These are phyloP conservation scores for Penelope pileata DNA, from an alignment of 2,113 vertebrate species.

Conservation along the genomic window DNA sequence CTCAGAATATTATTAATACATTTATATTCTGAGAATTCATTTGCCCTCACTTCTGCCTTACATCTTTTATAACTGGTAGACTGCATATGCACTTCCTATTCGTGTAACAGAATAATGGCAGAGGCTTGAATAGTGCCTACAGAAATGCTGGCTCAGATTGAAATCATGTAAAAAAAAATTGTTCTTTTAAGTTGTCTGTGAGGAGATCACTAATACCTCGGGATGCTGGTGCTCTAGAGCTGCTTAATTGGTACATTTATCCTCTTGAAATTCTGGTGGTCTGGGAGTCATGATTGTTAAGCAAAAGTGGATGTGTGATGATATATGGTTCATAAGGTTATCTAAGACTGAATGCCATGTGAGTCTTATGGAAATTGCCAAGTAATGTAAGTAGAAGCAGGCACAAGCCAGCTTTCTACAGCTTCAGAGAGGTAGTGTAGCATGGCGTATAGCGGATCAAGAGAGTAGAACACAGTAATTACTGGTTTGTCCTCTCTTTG, in stretches of 20 bases:
- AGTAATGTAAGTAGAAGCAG: background rate
- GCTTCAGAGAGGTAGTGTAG: background rate
- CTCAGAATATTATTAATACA: background rate
- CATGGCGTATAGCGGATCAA: background rate
- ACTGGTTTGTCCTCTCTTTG: background rate
- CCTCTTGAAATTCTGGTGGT: background rate
- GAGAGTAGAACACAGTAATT: background rate
- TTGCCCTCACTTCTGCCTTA: background rate
- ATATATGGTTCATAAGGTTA: background rate
- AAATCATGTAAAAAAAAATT: background rate
- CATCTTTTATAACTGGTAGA: accelerated
- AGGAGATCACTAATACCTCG: background rate
- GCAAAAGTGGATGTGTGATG: background rate
- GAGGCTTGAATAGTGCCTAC: background rate
- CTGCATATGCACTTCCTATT: background rate
- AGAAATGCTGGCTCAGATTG: background rate
- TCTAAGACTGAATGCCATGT: background rate
- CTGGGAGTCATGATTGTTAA: background rate
- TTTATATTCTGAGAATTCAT: background rate
- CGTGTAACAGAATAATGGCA: background rate
- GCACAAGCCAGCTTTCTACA: background rate
- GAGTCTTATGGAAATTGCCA: background rate
- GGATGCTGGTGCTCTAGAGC: background rate
- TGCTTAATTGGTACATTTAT: background rate
- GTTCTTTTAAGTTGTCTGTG: background rate